Base-by-base conservation (phyloP, 1,140 invertebrate species). In the Sinonovacula constricta region DNA sequence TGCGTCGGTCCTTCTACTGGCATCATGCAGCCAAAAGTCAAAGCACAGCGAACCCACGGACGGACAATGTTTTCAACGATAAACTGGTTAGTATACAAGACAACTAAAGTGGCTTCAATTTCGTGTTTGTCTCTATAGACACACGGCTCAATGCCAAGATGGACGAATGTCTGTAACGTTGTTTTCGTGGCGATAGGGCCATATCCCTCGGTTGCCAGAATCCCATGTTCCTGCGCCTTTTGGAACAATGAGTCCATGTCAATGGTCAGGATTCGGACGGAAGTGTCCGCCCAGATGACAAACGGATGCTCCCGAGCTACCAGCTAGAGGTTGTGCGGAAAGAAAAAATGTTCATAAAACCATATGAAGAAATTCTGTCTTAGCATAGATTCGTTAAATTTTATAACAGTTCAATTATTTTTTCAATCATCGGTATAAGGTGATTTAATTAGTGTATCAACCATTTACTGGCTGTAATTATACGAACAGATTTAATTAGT, bases 221-320 rank as follows among this genome's bases (percentile, higher is more conserved):
- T 66, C 2, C 75, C 75, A 28, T 68, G 54, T 15, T 63, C 51
- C 24, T 56, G 34, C 3, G 57, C 75, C 7, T 24, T 24, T 18
- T 78, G 30, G 36, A 78, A 63, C 24, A 36, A 30, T n/a, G 7
- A 12, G 15, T 69, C 39, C 24, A 78, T 30, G 39, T 78, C 67
- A 7, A 22, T 70, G 10, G 75, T 78, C 12, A 49, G 54, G 31
- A 78, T 69, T n/a, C 75, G 22, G 7, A 78, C 75, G 18, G 75
- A 78, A 0, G 75, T 66, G 60, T 78, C 75, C 65, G 70, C 67
- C 75, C 75, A 78, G 7, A 78, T 51, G 24, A 78, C 75, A 78
- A 78, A 78, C 14, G 75, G 75, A 31, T 78, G 67, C 22, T 78
- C 39, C 22, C n/a, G 69, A 7, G 49, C 39, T 24, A 34, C 75